Evolutionary conservation across 2,113 vertebrate genomes (phyloP).

Genomic region (Coracopsis vasa): DNA sequence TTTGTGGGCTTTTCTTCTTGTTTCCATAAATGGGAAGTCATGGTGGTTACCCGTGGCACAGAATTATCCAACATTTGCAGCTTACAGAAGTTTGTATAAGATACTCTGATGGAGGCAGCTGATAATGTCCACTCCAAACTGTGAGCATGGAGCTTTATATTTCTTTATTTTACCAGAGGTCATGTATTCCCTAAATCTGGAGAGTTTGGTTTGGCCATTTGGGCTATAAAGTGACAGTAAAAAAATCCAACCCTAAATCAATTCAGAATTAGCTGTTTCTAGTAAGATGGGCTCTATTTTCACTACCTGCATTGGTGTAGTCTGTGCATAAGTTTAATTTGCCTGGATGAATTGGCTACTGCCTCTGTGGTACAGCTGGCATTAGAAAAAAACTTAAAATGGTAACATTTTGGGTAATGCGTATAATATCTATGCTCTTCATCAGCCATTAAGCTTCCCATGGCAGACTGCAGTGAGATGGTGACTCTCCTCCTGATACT

Average conservation of each 20-base stretch:
- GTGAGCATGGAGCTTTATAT: neutral
- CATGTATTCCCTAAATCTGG: neutral
- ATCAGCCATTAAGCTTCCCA: neutral
- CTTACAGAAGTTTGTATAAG: neutral
- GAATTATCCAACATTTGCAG: neutral
- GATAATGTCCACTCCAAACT: neutral
- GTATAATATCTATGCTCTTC: neutral
- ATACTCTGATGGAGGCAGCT: neutral
- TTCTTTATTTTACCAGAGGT: neutral
- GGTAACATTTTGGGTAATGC: neutral
- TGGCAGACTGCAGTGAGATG: neutral
- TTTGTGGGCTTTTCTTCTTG: neutral
- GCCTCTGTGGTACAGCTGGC: neutral
- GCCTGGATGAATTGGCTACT: neutral
- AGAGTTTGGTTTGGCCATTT: neutral
- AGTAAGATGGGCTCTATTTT: neutral
- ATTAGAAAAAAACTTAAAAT: neutral
- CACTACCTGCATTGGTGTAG: neutral
- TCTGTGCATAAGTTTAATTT: neutral
- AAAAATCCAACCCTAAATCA: neutral
- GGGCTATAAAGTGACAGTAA: neutral
- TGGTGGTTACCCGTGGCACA: neutral
- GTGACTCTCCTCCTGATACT: neutral
- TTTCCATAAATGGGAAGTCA: neutral
- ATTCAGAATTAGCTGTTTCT: neutral